Evolutionary conservation across 2,888 invertebrate species (phyloP).

Genomic region (Candidula unifasciata): DNA sequence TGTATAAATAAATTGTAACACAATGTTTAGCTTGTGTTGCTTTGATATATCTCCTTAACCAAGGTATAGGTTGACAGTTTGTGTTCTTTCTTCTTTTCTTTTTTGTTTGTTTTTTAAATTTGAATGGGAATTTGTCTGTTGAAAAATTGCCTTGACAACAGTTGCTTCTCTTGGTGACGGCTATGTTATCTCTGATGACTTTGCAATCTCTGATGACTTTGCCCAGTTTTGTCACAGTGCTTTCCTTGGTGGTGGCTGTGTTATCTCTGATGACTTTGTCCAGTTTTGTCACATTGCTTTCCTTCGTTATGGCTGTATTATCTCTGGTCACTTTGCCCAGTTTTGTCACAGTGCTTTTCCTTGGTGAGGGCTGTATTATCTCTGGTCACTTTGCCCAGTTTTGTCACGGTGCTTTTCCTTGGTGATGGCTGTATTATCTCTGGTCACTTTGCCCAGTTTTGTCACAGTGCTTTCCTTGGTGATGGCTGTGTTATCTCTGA

Average conservation of each 20-base stretch:
- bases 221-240: not conserved
- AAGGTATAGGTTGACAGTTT: too few species aligned
- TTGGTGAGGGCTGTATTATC: too few species aligned
- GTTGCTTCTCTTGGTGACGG: not conserved
- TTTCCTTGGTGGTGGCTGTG: not conserved
- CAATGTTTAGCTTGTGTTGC: too few species aligned
- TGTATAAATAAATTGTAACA: too few species aligned
- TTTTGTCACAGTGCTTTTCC: constrained; percentile 44
- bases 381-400: constrained; percentile 24
- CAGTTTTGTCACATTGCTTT: constrained; percentile 52
- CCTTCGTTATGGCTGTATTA: too few species aligned
- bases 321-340: constrained; percentile 18
- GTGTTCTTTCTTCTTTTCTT: too few species aligned
- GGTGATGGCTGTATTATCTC: not conserved
- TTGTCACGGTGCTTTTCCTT: constrained; percentile 31
- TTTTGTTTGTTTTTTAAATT: too few species aligned
- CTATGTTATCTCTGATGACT: not conserved
- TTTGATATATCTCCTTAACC: too few species aligned
- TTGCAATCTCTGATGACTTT: constrained; percentile 16
- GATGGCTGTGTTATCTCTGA: not conserved
- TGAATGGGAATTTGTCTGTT: too few species aligned
- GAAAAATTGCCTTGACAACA: too few species aligned
- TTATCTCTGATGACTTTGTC: not conserved
- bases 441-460: too few species aligned
- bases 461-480: not conserved